A percentile compares a stretch with the other conserved stretches of the same genome.
Evolutionary conservation across 2,888 invertebrate species (phyloP).

Genomic region (Tetanocera ferruginea): DNA sequence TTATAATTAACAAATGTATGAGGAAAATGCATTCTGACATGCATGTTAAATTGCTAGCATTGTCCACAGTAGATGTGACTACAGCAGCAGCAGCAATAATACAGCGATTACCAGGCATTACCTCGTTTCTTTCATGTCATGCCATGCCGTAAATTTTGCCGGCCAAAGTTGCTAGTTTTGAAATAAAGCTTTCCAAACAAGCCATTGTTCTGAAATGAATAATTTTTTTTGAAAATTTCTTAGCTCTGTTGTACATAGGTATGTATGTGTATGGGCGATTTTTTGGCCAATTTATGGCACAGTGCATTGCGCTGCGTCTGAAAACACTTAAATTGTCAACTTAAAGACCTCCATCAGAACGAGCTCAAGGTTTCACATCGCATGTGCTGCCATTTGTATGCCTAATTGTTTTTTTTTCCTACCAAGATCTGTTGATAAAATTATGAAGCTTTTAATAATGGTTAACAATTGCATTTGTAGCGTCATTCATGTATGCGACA

Average conservation of each 20-base stretch:
- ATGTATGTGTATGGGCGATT: not conserved
- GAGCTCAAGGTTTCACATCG: conserved; percentile 9
- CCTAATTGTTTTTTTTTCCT: not conserved
- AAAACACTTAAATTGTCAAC: not conserved
- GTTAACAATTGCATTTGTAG: not conserved
- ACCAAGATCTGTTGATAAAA: not conserved
- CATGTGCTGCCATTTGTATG: conserved; percentile 2
- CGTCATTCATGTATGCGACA: not conserved
- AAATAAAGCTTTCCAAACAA: not conserved
- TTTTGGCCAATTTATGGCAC: too few relatives aligned
- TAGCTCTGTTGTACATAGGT: not conserved
- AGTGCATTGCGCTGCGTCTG: not conserved
- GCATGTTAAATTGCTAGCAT: conserved; percentile 18
- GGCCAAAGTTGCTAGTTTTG: too few relatives aligned
- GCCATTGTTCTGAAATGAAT: not conserved
- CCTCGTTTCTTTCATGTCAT: not conserved
- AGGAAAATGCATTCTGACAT: conserved; percentile 31
- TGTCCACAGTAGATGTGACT: not conserved
- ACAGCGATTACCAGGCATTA: not conserved
- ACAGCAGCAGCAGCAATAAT: not conserved
- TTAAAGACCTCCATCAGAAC: conserved; percentile 4
- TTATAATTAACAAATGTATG: conserved; percentile 11
- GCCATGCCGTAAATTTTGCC: too few relatives aligned
- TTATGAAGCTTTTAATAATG: not conserved
- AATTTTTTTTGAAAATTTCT: not conserved